Evolutionary conservation across 2,797 vertebrate genomes (phyloP).

Genomic region (Gymnopithys bicolor): DNA sequence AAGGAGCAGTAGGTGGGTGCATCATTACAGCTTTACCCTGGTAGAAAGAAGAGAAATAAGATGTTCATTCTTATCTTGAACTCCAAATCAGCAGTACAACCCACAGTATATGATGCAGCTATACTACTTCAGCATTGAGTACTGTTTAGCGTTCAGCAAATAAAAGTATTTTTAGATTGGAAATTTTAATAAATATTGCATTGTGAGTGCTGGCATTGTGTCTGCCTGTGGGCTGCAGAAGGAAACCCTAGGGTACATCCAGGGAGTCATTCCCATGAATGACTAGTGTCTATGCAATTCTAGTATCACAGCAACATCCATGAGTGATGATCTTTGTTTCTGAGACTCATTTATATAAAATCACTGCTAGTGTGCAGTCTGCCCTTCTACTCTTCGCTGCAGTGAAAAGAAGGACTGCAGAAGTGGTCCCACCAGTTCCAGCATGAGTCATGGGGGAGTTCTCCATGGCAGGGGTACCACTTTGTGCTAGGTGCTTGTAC

Average conservation of each 20-base stretch:
- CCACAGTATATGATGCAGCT: neutral
- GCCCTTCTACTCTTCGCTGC: neutral
- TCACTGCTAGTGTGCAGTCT: neutral
- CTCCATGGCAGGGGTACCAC: fast-evolving
- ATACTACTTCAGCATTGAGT: neutral
- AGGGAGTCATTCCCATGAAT: neutral
- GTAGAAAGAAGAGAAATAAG: neutral
- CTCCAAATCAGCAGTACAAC: neutral
- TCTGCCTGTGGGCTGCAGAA: neutral
- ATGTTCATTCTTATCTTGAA: neutral
- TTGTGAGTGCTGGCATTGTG: neutral
- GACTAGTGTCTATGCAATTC: fast-evolving
- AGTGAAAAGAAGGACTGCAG: neutral
- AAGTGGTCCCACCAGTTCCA: neutral
- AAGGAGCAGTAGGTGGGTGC: neutral
- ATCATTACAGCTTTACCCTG: neutral
- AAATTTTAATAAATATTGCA: neutral
- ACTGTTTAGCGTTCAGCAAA: neutral
- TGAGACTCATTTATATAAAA: neutral
- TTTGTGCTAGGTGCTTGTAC: neutral
- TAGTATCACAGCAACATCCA: slow-evolving; percentile 31
- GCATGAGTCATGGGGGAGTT: fast-evolving
- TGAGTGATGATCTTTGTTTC: neutral
- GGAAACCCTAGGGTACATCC: neutral
- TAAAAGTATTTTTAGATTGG: neutral